Evolutionary conservation across 1,140 invertebrate species (phyloP).

Genomic region (Acromyrmex charruanus): DNA sequence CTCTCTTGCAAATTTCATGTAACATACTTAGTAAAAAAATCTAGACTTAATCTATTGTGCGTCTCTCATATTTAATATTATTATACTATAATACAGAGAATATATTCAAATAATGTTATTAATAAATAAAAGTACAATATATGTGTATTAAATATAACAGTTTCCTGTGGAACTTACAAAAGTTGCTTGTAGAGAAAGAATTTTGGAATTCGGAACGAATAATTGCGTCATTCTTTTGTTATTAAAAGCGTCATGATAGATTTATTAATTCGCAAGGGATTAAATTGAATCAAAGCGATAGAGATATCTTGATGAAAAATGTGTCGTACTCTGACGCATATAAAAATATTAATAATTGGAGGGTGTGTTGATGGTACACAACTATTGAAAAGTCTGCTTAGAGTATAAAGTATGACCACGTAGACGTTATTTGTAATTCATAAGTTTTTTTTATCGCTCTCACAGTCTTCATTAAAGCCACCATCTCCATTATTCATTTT

Average conservation of each 20-base stretch:
- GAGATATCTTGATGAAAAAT: background rate
- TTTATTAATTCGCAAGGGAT: constrained; percentile 27
- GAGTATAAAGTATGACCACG: background rate
- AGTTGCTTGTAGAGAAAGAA: background rate
- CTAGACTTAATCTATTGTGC: background rate
- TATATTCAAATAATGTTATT: background rate
- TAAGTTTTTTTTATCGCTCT: background rate
- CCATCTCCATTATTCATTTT: constrained; percentile 11
- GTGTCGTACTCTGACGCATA: background rate
- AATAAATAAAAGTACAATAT: constrained; percentile 12
- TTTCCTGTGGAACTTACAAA: background rate
- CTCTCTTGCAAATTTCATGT: background rate
- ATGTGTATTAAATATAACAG: background rate
- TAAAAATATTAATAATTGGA: constrained; percentile 42
- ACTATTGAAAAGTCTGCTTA: background rate
- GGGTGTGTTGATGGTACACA: constrained; percentile 15
- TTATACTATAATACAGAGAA: background rate
- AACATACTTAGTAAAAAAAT: constrained; percentile 41
- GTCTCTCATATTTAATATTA: constrained; percentile 6
- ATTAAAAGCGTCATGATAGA: constrained; percentile 11
- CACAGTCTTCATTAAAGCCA: background rate
- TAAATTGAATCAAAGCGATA: background rate
- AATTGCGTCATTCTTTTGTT: background rate
- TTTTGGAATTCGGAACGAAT: background rate
- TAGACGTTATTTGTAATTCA: constrained; percentile 14